A percentile compares a stretch with the other conserved stretches of the same genome.
Evolutionary conservation across 2,113 vertebrate genomes (phyloP).

Genomic region (Mustelus asterias): DNA sequence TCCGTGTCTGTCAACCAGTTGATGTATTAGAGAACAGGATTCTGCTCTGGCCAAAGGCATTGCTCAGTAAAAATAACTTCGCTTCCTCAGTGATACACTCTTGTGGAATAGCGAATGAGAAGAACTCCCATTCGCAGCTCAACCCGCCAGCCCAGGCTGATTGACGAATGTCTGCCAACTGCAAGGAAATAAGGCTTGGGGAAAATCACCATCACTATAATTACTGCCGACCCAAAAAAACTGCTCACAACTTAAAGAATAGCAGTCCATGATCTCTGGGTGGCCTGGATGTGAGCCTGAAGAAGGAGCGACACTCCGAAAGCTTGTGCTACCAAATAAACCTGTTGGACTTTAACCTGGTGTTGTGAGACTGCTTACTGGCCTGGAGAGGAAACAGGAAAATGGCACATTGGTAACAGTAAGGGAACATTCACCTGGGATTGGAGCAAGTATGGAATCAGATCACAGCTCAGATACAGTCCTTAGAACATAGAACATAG

Average conservation of each 20-base stretch:
- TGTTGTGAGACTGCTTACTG: neutral
- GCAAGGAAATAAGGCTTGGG: neutral
- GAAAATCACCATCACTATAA: neutral
- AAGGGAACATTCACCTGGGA: no score
- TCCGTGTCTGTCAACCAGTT: neutral
- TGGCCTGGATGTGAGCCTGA: neutral
- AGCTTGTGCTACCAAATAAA: no score
- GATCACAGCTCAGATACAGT: neutral
- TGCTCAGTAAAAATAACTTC: neutral
- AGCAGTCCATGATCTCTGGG: neutral
- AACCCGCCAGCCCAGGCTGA: neutral
- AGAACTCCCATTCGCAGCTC: neutral
- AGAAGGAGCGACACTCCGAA: no score
- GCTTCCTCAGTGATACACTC: neutral
- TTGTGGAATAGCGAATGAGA: neutral
- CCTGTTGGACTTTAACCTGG: no score
- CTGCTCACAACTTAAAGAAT: neutral
- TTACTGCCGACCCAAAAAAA: neutral
- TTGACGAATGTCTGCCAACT: neutral
- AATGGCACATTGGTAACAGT: no score
- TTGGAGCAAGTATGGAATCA: neutral
- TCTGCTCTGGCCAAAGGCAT: neutral
- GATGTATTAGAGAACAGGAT: constrained; percentile 14
- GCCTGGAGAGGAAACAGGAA: neutral
- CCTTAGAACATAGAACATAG: neutral